Evolutionary conservation across 2,113 vertebrate genomes (phyloP), one percentile per base, ranked within the genome.

Genomic region (Petrocephalus zakoni): DNA sequence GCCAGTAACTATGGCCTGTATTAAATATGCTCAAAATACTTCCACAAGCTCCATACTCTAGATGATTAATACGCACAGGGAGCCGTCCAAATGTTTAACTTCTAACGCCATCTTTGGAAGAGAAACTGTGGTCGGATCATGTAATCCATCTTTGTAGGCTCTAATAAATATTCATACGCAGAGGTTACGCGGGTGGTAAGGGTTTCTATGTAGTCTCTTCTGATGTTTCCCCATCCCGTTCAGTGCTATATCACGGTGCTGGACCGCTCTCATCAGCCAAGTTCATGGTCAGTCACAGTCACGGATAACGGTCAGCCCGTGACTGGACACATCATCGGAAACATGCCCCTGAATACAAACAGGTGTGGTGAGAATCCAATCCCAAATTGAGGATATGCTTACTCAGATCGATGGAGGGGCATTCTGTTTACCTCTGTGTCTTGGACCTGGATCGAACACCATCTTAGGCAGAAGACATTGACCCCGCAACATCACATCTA

Each of bases 61-160:
- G 17, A 91, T 93, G 92, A 95, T 93, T 90, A 90, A 94, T 93
- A 92, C 88, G 89, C 42, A 68, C 72, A 90, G 64, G 75, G 90
- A 91, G 72, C 49, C 81, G 86, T 89, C 83, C 88, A 87, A 75
- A 90, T 88, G 55, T 91, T 78, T 89, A 58, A 81, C 89, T 89
- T 88, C 91, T 90, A 92, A 90, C 78, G 90, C 87, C 91, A 87
- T 86, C 52, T 75, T 91, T 90, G 90, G 87, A 91, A 86, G 89
- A 92, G 90, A 91, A 91, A 91, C 29, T 88, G 83, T 89, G 91
- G 90, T 93, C 88, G 89, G 91, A 91, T 64, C 89, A 89, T 87
- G 22, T 87, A 89, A 93, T 93, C 90, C 85, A 91, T 94, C 90
- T 91, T 51, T 13, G 53, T 64, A 88, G 88, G 90, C 90, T 89